Percentiles rank a stretch among this genome's conserved stretches.
Evolutionary conservation across 2,888 invertebrate genomes (phyloP).

Genomic region (Mylabris sibirica): DNA sequence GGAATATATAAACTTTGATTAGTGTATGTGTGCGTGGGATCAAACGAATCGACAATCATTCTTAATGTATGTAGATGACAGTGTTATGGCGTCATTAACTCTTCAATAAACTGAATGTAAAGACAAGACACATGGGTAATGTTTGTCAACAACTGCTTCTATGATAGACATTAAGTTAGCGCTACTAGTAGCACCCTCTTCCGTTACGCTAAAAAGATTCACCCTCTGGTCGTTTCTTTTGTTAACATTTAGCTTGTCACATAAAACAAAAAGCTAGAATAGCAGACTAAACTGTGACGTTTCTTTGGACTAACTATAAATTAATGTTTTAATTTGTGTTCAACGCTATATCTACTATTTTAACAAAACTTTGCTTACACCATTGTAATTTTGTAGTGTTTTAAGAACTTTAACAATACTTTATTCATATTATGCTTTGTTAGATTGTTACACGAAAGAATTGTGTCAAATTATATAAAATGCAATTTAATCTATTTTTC

Average conservation of each 20-base stretch:
- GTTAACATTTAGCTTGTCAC: slow-evolving; percentile 43
- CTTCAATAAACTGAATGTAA: slow-evolving; percentile 43
- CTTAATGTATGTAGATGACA: slow-evolving; percentile 47
- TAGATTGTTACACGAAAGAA: not conserved
- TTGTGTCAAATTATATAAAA: slow-evolving; percentile 1
- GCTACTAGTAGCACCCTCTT: slow-evolving; percentile 20
- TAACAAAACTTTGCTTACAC: slow-evolving; percentile 31
- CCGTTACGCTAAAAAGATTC: slow-evolving; percentile 33
- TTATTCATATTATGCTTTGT: slow-evolving; percentile 6
- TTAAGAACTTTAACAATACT: slow-evolving; percentile 21
- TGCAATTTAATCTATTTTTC: slow-evolving; percentile 3
- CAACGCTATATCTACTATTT: slow-evolving; percentile 34
- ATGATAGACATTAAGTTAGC: too few relatives aligned
- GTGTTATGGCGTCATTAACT: slow-evolving; percentile 46
- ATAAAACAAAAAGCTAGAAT: slow-evolving; percentile 44
- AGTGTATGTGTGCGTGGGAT: slow-evolving; percentile 43
- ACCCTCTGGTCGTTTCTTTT: slow-evolving; percentile 34
- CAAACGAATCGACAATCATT: slow-evolving; percentile 33
- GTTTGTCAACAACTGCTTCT: slow-evolving; percentile 43
- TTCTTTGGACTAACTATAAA: slow-evolving; percentile 42
- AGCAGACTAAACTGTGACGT: slow-evolving; percentile 41
- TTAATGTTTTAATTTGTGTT: slow-evolving; percentile 48
- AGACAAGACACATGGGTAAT: slow-evolving; percentile 43
- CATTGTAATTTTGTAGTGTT: slow-evolving; percentile 20
- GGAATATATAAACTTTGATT: slow-evolving; percentile 9